Evolutionary conservation across 2,797 vertebrate genomes (phyloP), one percentile per base, ranked within the genome.

Genomic region (Tenualosa ilisha): DNA sequence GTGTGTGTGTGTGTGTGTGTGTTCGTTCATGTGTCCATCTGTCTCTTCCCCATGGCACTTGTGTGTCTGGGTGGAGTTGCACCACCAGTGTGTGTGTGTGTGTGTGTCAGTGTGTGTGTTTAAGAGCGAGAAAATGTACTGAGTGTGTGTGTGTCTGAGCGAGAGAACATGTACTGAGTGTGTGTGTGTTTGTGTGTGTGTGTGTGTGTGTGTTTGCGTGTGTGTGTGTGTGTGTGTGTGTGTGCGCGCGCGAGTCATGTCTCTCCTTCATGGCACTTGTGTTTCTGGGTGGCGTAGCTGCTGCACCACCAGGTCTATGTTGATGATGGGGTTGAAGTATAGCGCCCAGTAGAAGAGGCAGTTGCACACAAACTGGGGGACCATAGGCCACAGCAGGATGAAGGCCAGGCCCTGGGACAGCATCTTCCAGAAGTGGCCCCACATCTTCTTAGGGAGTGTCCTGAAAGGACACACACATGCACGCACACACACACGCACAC

Each of bases 311-410:
- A 97, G 93, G 92, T 98, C 97, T 75, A 98, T 97, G 86, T 98
- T 98, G 89, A 98, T 97, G 81, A 99, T 95, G 83, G 97, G 97
- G 88, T 95, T 97, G 93, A 98, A 97, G 92, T 98, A 99, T 86
- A 99, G 95, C 43, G 95, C 97, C 97, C 97, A 98, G 93, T 99
- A 99, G 94, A 99, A 98, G 85, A 98, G 91, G 92, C 97, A 97
- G 90, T 98, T 97, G 94, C 97, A 98, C 86, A 98, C 92, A 91
- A 99, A 98, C 90, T 98, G 97, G 26, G 98, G 98, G 88, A 97
- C 94, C 49, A 99, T 93, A 87, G 97, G 97, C 98, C 98, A 99
- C 90, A 99, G 93, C 87, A 99, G 91, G 49, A 95, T 96, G 72
- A 98, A 96, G 86, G 95, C 95, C 84, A 99, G 95, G n/a, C 97